phyloP scores from a whole-genome alignment of 2,113 vertebrate species.

The Gymnarchus niloticus region DNA sequence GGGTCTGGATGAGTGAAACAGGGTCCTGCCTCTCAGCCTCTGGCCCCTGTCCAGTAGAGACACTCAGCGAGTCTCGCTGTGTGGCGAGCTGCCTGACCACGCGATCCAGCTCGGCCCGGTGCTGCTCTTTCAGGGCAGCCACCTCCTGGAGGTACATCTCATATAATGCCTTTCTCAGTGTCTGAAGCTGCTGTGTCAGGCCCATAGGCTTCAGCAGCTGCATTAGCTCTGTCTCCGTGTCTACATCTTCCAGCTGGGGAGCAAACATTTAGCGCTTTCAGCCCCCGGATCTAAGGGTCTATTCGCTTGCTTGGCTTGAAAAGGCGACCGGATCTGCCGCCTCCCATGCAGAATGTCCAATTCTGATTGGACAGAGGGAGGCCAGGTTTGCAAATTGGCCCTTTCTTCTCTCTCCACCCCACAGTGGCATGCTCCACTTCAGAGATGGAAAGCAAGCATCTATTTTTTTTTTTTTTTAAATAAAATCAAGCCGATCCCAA shows the following conservation, averaged over 20 bases:
- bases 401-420: not conserved
- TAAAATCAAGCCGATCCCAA: slow-evolving; percentile 40
- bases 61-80: slow-evolving; percentile 36
- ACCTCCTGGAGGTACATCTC: slow-evolving; percentile 59
- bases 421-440: slow-evolving; percentile 18
- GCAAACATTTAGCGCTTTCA: slow-evolving; percentile 3
- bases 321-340: not conserved
- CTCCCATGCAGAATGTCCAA: not conserved
- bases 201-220: slow-evolving; percentile 34
- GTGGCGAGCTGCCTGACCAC: slow-evolving; percentile 37
- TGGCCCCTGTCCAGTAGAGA: slow-evolving; percentile 28
- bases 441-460: slow-evolving; percentile 13
- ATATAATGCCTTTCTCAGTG: slow-evolving; percentile 51
- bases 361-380: not conserved
- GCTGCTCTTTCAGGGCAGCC: slow-evolving; percentile 54
- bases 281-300: not conserved
- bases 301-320: not conserved
- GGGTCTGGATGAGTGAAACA: slow-evolving; percentile 39
- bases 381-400: slow-evolving; percentile 11
- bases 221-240: slow-evolving; percentile 20
- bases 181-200: slow-evolving; percentile 55
- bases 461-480: too few relatives aligned
- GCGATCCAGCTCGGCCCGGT: slow-evolving; percentile 47
- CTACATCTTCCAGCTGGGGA: slow-evolving; percentile 35
- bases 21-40: slow-evolving; percentile 47